phyloP scores from a whole-genome alignment of 1,140 invertebrate species.

The Solen grandis region DNA sequence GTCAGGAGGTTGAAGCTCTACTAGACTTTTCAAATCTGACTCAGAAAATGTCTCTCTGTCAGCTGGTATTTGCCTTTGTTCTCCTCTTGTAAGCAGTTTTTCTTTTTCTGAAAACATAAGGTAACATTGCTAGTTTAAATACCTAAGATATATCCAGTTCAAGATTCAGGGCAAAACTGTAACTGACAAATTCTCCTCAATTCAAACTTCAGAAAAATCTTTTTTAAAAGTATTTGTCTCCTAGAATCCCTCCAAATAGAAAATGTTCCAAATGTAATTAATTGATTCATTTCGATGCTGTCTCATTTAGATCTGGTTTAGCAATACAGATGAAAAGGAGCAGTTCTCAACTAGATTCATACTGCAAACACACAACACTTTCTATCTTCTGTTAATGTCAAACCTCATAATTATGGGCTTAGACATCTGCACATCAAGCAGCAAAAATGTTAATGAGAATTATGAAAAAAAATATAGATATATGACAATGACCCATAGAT shows the following conservation, averaged over 20 bases:
- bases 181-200: background rate
- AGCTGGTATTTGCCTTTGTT: slow-evolving; percentile 65
- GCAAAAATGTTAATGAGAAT: too few relatives aligned
- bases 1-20: slow-evolving; percentile 82
- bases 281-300: background rate
- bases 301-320: too few relatives aligned
- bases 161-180: background rate
- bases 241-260: background rate
- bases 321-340: too few relatives aligned
- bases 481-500: too few relatives aligned
- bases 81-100: slow-evolving; percentile 69
- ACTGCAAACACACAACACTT: too few relatives aligned
- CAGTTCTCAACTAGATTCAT: too few relatives aligned
- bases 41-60: slow-evolving; percentile 73
- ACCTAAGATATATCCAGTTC: background rate
- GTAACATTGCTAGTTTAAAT: background rate
- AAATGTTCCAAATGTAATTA: background rate
- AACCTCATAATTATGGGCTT: too few relatives aligned
- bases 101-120: slow-evolving; percentile 1
- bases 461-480: too few relatives aligned
- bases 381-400: too few relatives aligned
- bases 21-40: slow-evolving; percentile 76
- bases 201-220: background rate
- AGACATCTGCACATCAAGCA: too few relatives aligned
- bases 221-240: background rate